These are phyloP conservation scores for Hapalemur alaotrensis DNA, from an alignment of 2,797 vertebrate genomes.

Conservation along the genomic window DNA sequence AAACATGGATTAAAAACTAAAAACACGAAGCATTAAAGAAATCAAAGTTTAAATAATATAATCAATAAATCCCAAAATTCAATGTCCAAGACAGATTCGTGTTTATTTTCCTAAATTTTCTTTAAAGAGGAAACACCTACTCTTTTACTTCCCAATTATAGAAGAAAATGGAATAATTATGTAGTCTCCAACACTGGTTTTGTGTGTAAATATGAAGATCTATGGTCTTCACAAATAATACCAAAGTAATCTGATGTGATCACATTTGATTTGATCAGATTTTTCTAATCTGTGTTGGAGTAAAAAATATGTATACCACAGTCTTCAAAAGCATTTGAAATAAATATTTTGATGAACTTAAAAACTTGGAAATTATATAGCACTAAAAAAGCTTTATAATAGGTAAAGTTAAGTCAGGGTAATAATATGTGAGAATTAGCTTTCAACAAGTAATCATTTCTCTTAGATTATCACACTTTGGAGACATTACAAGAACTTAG, in stretches of 20 bases:
- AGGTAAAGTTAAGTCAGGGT: not conserved
- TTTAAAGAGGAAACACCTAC: not conserved
- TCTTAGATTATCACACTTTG: not conserved
- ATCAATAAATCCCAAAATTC: not conserved
- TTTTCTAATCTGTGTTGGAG: not conserved
- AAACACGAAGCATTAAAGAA: not conserved
- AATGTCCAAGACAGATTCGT: not conserved
- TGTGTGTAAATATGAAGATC: not conserved
- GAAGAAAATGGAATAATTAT: not conserved
- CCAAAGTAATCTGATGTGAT: not conserved
- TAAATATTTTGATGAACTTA: not conserved
- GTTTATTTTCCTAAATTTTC: not conserved
- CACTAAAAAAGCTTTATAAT: not conserved
- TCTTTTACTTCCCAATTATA: not conserved
- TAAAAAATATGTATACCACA: not conserved
- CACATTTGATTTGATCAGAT: not conserved
- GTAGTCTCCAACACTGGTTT: not conserved
- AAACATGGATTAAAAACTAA: not conserved
- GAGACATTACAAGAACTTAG: not conserved
- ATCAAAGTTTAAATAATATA: not conserved
- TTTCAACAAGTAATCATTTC: not conserved
- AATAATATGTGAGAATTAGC: not conserved
- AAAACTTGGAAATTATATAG: not conserved
- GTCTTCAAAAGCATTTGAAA: not conserved
- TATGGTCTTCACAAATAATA: not conserved